These are phyloP conservation scores for Drosophila yakuba DNA, from an alignment of 1,140 invertebrate species.

Conservation along the genomic window DNA sequence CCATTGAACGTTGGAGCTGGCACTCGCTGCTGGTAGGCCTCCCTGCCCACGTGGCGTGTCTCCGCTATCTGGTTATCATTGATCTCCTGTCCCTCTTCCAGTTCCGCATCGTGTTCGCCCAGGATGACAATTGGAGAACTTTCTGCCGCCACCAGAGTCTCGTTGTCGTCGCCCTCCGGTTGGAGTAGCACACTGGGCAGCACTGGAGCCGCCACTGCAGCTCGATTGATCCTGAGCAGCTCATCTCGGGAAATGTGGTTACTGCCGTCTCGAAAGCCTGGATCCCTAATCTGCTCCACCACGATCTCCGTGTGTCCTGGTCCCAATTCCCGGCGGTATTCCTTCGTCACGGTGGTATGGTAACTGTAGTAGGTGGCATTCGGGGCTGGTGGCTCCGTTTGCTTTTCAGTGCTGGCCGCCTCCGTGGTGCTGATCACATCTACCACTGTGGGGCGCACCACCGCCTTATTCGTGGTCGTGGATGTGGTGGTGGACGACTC, in stretches of 20 bases:
- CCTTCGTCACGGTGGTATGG: conserved; percentile 69
- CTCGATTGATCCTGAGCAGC: conserved; percentile 72
- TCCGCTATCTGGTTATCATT: conserved; percentile 80
- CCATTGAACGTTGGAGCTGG: conserved; percentile 25
- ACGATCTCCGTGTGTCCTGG: conserved; percentile 78
- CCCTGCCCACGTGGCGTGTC: conserved; percentile 51
- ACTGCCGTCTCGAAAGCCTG: conserved; percentile 55
- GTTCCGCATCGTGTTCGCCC: conserved; percentile 60
- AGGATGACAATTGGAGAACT: conserved; percentile 76
- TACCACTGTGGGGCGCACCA: conserved; percentile 22
- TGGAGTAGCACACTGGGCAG: conserved; percentile 71
- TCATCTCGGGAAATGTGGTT: conserved; percentile 73
- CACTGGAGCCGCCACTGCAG: conserved; percentile 68
- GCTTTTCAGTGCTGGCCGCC: not conserved
- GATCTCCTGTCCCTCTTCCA: conserved; percentile 58
- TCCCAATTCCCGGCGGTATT: conserved; percentile 65
- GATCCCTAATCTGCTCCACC: conserved; percentile 63
- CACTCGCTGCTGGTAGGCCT: conserved; percentile 52
- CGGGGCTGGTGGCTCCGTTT: not conserved
- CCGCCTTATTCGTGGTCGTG: conserved; percentile 31
- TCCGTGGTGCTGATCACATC: conserved; percentile 8
- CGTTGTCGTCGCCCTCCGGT: conserved; percentile 55
- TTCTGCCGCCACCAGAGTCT: conserved; percentile 62
- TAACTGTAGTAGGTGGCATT: conserved; percentile 70
- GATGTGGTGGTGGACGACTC: conserved; percentile 22